Evolutionary conservation across 2,888 invertebrate genomes (phyloP).

Genomic region (Ornithoptera alexandrae): DNA sequence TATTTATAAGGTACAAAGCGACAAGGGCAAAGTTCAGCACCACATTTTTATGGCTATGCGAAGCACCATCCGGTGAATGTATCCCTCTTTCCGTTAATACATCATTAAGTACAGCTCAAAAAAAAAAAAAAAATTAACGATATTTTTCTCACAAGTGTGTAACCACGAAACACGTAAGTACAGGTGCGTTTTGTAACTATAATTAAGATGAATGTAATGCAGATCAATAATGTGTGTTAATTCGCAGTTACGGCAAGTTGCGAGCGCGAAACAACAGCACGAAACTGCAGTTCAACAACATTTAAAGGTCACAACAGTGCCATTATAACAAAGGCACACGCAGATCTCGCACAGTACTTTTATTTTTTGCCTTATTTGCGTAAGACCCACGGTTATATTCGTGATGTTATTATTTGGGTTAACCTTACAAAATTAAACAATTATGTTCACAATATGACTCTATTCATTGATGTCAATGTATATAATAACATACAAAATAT

Average conservation of each 20-base stretch:
- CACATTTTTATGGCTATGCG: too few species aligned
- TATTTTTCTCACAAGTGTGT: too few species aligned
- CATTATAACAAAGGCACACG: constrained; percentile 16
- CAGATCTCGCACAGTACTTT: constrained; percentile 5
- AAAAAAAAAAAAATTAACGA: too few species aligned
- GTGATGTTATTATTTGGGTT: constrained; percentile 10
- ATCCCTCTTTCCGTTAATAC: too few species aligned
- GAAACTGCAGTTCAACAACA: constrained; percentile 25
- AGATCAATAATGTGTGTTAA: constrained; percentile 1
- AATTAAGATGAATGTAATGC: neutral
- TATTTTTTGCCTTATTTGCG: constrained; percentile 2
- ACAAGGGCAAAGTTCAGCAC: too few species aligned
- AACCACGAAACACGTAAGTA: neutral
- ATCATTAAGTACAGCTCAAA: too few species aligned
- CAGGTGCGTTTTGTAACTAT: neutral
- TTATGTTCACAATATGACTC: too few species aligned
- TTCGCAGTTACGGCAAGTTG: constrained; percentile 4
- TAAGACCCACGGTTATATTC: constrained; percentile 5
- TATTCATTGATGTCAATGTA: too few species aligned
- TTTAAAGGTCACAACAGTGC: constrained; percentile 20
- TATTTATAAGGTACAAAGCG: too few species aligned
- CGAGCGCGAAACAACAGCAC: constrained; percentile 7
- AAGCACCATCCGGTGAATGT: too few species aligned
- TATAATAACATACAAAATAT: too few species aligned
- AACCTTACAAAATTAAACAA: neutral